A percentile compares a stretch with the other conserved stretches of the same genome.
phyloP scores from a whole-genome alignment of 1,140 invertebrate species.

The Pentalonia nigronervosa region DNA sequence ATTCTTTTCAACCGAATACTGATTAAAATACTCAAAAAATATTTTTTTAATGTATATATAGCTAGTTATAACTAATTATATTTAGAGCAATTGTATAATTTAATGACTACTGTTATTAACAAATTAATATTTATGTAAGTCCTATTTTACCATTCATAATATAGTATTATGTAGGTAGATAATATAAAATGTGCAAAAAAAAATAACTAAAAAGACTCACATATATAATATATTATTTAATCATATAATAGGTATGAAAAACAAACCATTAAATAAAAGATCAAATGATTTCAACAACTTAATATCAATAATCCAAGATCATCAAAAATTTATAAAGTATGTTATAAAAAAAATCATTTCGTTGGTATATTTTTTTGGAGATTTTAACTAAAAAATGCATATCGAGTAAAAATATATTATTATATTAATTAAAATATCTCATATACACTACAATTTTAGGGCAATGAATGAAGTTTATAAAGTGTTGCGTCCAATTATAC shows the following conservation, averaged over 20 bases:
- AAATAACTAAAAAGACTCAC: too few species aligned
- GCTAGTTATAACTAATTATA: too few species aligned
- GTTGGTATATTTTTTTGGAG: too few species aligned
- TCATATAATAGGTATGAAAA: not conserved
- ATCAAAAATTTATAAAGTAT: slow-evolving; percentile 12
- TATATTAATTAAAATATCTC: not conserved
- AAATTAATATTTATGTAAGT: too few species aligned
- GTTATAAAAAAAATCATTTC: not conserved
- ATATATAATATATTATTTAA: too few species aligned
- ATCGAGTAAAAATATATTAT: not conserved
- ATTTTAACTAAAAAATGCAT: not conserved
- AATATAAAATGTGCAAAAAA: too few species aligned
- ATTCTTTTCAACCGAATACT: not conserved
- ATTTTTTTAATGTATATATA: too few species aligned
- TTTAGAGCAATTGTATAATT: too few species aligned
- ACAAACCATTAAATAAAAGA: not conserved
- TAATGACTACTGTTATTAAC: too few species aligned
- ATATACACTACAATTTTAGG: not conserved
- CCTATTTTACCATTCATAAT: too few species aligned
- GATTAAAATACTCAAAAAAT: not conserved
- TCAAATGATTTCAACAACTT: not conserved
- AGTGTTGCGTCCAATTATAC: not conserved
- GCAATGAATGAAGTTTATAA: not conserved
- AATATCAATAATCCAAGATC: not conserved
- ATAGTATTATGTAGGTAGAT: too few species aligned